Percentiles rank a stretch among this genome's conserved stretches.
phyloP scores from a whole-genome alignment of 2,888 invertebrate genomes.

The Kryphioiulus occultus region DNA sequence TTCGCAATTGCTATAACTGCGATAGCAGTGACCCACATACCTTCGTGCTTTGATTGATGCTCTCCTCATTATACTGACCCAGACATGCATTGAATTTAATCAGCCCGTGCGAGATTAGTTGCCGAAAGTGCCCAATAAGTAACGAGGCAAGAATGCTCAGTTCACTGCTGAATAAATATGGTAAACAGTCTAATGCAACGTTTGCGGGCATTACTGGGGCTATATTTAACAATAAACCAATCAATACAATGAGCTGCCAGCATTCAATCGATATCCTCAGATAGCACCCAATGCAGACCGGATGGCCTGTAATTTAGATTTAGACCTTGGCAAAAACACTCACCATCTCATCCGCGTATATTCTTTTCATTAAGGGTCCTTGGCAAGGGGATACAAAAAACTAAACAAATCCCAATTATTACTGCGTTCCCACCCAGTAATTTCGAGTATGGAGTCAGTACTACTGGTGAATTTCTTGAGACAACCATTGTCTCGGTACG shows the following conservation, averaged over 20 bases:
- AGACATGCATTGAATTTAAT: slow-evolving; percentile 16
- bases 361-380: neutral
- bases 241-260: neutral
- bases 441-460: neutral
- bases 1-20: no score
- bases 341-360: neutral
- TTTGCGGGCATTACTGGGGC: neutral
- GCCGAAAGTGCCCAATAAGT: neutral
- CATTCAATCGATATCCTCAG: slow-evolving; percentile 13
- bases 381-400: slow-evolving; percentile 6
- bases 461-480: neutral
- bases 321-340: neutral
- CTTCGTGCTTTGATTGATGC: neutral
- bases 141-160: neutral
- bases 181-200: neutral
- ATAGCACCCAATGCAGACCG: neutral
- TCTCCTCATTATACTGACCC: neutral
- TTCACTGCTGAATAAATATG: neutral
- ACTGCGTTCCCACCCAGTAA: neutral
- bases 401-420: slow-evolving; percentile 7
- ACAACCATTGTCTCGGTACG: neutral
- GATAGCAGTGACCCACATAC: neutral
- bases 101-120: neutral
- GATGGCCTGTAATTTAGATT: neutral
- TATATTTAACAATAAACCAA: slow-evolving; percentile 29